Evolutionary conservation across 2,888 invertebrate genomes (phyloP).

Genomic region (Chromoteleia sp.): DNA sequence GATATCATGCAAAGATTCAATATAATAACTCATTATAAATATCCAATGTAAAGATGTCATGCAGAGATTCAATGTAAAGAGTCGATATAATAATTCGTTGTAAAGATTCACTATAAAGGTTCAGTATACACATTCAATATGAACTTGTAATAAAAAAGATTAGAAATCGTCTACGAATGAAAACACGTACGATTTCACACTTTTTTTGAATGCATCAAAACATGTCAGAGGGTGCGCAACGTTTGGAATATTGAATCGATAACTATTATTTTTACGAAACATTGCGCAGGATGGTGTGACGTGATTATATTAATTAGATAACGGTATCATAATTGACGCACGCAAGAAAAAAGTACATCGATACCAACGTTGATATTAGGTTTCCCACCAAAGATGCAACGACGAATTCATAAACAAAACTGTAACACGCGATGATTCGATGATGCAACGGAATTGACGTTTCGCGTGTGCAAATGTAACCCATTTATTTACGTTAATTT

Average conservation of each 20-base stretch:
- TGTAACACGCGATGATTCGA: slow-evolving; percentile 17
- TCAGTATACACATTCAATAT: no score
- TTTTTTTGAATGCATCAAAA: neutral
- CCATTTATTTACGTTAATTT: slow-evolving; percentile 27
- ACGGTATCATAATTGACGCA: neutral
- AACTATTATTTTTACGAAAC: neutral
- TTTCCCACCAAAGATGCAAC: neutral
- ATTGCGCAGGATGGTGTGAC: neutral
- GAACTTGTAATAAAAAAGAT: neutral
- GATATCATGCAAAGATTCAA: no score
- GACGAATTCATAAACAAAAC: slow-evolving; percentile 18
- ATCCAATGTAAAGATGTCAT: no score
- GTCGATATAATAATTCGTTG: no score
- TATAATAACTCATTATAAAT: no score
- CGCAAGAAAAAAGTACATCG: neutral
- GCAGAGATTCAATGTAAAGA: no score
- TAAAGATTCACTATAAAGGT: no score
- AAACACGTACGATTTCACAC: neutral
- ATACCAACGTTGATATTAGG: neutral
- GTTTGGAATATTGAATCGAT: neutral
- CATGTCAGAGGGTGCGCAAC: neutral
- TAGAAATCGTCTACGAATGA: neutral
- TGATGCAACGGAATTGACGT: slow-evolving; percentile 17
- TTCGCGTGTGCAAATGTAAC: slow-evolving; percentile 2
- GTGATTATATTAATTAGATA: slow-evolving; percentile 11